Evolutionary conservation across 92 coral and sea anemone species (phyloP).

Genomic region (Parazoanthus atlanticus): DNA sequence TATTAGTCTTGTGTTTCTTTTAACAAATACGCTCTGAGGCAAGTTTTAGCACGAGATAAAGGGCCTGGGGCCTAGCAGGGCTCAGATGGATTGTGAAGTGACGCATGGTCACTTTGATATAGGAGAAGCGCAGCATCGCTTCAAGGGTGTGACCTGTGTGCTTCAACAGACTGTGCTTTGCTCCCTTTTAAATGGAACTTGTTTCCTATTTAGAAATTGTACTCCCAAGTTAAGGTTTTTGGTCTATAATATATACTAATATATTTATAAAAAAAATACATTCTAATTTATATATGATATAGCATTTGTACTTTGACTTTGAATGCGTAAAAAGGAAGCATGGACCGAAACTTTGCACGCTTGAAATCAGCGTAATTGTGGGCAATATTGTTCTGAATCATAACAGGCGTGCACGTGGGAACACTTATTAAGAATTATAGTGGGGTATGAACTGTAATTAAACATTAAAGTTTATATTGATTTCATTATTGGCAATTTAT

Average conservation of each 20-base stretch:
- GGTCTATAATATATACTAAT: not conserved
- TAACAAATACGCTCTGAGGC: not conserved
- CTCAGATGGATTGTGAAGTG: not conserved
- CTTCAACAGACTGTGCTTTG: not conserved
- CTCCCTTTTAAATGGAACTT: too few species aligned
- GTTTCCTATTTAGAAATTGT: not conserved
- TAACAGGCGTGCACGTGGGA: not conserved
- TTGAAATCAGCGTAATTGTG: not conserved
- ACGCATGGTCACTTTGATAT: not conserved
- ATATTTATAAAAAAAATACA: not conserved
- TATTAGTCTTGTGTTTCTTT: not conserved
- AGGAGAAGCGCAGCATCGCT: not conserved
- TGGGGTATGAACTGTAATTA: not conserved
- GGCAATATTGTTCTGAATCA: not conserved
- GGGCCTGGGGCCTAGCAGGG: not conserved
- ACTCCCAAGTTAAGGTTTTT: not conserved
- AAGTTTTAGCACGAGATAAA: not conserved
- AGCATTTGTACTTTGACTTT: not conserved
- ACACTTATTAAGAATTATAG: not conserved
- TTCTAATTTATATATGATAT: not conserved
- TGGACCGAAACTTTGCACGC: not conserved
- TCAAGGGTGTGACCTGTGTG: not conserved
- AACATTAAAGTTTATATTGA: not conserved
- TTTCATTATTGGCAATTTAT: not conserved
- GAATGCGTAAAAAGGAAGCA: too few species aligned